Base-by-base conservation (phyloP, 2,888 invertebrate species). In the Abrostola triplasia region DNA sequence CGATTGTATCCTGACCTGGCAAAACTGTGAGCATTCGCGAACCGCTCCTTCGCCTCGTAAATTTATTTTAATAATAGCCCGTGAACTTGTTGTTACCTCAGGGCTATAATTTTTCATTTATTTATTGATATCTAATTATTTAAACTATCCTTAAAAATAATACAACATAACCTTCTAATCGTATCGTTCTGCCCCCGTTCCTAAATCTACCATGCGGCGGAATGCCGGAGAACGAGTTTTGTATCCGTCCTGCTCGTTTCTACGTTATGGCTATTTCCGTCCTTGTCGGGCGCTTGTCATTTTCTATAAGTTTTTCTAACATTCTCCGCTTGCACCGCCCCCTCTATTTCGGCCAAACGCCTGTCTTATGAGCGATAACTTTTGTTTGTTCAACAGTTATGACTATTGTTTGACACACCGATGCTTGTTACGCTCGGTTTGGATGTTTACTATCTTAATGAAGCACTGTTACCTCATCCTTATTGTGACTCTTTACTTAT, bases 261-360 rank as follows among this genome's bases (percentile, higher is more conserved):
- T 90, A 92, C 86, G 87, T 86, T 83, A 82, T 82, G 82, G 78
- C 80, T 91, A 79, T 87, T 82, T 81, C 93, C 83, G 88, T 94
- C 94, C 86, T 86, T 90, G 88, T 94, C 94, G 83, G 88, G 82
- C 84, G 89, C 93, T 92, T 94, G 94, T 94, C 94, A 94, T 94
- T 94, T 94, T 94, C 94, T 94, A 93, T 94, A 93, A 94, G 93
- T 93, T 94, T 94, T 94, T 94, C 94, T 94, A 93, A 93, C 92
- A 90, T 91, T 92, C 93, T 90, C 92, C 86, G 88, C 84, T 88
- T 86, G 86, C 86, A 83, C 85, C 88, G 90, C 90, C 91, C 90
- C 88, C 88, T 89, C 90, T 87, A 92, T 91, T 92, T 92, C 89
- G 91, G 89, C 84, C 92, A 90, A 90, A 89, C 90, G 92, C 87